Evolutionary conservation across 2,113 vertebrate species (phyloP).

Genomic region (rabbit (Oryctolagus cuniculus)): mOryCun1.1 NC_091438.1:2474001-2474500

Average conservation of each 20-base stretch:
- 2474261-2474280: background rate
- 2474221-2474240: background rate
- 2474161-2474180: background rate
- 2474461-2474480: constrained; percentile 43
- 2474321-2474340: background rate
- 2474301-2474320: background rate
- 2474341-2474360: background rate
- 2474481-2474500: background rate
- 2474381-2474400: background rate
- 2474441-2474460: constrained; percentile 45
- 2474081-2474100: background rate
- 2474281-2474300: background rate
- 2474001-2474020: background rate
- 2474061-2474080: background rate
- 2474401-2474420: background rate
- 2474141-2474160: background rate
- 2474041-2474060: background rate
- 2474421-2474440: constrained; percentile 26
- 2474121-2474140: background rate
- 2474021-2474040: background rate
- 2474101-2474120: background rate
- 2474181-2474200: background rate
- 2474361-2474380: background rate
- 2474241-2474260: background rate
- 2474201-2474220: background rate